phyloP scores from a whole-genome alignment of 2,888 invertebrate species.

The Ormyrus pomaceus region DNA sequence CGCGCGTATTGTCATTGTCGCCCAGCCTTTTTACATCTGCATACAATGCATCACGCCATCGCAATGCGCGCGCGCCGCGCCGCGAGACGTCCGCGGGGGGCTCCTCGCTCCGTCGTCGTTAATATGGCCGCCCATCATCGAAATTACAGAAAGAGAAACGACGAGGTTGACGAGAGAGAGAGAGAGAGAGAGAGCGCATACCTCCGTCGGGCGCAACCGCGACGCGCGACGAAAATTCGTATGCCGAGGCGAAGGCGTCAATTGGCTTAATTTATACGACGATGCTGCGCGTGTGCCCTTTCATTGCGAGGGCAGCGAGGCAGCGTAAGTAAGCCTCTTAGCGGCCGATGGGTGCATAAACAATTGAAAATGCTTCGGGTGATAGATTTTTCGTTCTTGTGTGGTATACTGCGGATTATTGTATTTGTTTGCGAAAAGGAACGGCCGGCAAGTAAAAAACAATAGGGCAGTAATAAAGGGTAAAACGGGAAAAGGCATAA shows the following conservation, averaged over 20 bases:
- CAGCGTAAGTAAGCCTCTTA: background rate
- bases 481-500: constrained; percentile 28
- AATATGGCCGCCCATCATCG: constrained; percentile 68
- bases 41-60: constrained; percentile 72
- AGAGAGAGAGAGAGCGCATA: too few relatives aligned
- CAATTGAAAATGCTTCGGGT: background rate
- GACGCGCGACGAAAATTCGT: constrained; percentile 21
- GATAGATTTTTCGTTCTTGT: background rate
- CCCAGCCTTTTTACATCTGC: constrained; percentile 75
- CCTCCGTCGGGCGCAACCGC: too few relatives aligned
- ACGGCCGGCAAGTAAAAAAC: background rate
- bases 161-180: background rate
- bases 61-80: constrained; percentile 39
- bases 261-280: constrained; percentile 21
- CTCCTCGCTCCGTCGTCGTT: constrained; percentile 68
- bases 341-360: too few relatives aligned
- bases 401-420: constrained; percentile 1
- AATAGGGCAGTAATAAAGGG: constrained; percentile 39
- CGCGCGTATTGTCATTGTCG: constrained; percentile 70
- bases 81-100: constrained; percentile 61
- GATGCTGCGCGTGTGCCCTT: background rate
- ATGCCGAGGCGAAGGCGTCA: constrained; percentile 34
- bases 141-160: constrained; percentile 67
- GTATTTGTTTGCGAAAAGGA: constrained; percentile 25
- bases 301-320: constrained; percentile 19